A percentile compares a stretch with the other conserved stretches of the same genome.
Conservation (phyloP, 1,140 invertebrate species). For the Penaeus japonicus region DNA sequence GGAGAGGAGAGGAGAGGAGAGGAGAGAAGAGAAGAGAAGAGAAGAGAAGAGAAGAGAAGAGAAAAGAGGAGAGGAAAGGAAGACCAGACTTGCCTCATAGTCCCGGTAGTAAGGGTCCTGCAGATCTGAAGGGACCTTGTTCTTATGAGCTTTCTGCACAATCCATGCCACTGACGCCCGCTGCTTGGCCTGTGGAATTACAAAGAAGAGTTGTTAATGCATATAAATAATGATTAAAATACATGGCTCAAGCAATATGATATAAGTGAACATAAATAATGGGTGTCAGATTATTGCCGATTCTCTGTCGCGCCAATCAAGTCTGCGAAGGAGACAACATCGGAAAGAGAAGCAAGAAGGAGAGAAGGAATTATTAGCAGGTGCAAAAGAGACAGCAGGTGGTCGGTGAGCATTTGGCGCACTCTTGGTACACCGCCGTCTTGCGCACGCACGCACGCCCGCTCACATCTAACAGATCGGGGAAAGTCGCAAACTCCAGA, state of each 20-base stretch:
- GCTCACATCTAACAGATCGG: no score
- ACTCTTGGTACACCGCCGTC: no score
- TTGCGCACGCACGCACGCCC: no score
- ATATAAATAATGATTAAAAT: not conserved
- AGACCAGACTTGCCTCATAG: constrained; percentile 78
- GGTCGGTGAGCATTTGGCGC: no score
- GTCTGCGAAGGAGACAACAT: not conserved
- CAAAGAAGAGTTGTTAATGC: not conserved
- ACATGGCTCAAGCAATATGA: not conserved
- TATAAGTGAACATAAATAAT: not conserved
- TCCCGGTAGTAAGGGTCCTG: constrained; percentile 94
- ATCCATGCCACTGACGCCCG: constrained; percentile 97
- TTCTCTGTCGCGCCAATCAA: no score
- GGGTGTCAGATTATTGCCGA: no score
- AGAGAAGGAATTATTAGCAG: no score
- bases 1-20: not conserved
- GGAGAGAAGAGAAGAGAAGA: not conserved
- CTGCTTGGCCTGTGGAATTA: constrained; percentile 89
- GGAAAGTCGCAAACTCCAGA: no score
- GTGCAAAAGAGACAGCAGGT: no score
- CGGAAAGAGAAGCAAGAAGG: not conserved
- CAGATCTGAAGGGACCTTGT: constrained; percentile 92
- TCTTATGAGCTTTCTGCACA: constrained; percentile 94
- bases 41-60: no score
- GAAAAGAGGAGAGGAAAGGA: not conserved